Evolutionary conservation across 2,797 vertebrate genomes (phyloP).

Genomic region (Zonotrichia albicollis): DNA sequence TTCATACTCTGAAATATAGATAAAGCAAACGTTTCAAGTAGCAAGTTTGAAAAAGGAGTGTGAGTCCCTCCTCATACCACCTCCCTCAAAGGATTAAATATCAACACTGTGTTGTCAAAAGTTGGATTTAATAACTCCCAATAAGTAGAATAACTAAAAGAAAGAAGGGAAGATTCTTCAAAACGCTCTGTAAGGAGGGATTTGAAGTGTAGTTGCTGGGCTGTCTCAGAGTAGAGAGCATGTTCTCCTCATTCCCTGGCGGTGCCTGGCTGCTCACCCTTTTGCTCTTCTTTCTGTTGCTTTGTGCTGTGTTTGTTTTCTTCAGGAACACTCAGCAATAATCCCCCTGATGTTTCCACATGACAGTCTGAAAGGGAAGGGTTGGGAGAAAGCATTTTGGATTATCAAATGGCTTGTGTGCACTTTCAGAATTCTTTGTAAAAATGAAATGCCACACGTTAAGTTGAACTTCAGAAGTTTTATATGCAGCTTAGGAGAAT

Average conservation of each 20-base stretch:
- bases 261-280: not conserved
- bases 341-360: conserved; percentile 8
- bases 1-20: not conserved
- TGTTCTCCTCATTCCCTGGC: not conserved
- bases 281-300: conserved; percentile 10
- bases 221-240: not conserved
- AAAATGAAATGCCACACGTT: not conserved
- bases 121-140: not conserved
- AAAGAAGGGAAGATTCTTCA: not conserved
- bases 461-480: not conserved
- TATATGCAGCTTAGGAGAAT: not conserved
- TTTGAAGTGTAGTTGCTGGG: not conserved
- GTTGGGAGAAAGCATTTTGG: not conserved
- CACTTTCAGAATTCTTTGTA: not conserved
- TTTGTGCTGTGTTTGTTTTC: not conserved
- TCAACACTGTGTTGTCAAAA: not conserved
- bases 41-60: not conserved
- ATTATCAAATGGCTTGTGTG: not conserved
- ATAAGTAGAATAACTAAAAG: not conserved
- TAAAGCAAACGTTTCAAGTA: not conserved
- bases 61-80: not conserved
- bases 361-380: not conserved
- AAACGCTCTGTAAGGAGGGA: not conserved
- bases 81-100: not conserved
- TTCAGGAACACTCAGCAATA: not conserved